Evolutionary conservation across 1,140 invertebrate genomes (phyloP).

Genomic region (Drosophila pseudoobscura): DNA sequence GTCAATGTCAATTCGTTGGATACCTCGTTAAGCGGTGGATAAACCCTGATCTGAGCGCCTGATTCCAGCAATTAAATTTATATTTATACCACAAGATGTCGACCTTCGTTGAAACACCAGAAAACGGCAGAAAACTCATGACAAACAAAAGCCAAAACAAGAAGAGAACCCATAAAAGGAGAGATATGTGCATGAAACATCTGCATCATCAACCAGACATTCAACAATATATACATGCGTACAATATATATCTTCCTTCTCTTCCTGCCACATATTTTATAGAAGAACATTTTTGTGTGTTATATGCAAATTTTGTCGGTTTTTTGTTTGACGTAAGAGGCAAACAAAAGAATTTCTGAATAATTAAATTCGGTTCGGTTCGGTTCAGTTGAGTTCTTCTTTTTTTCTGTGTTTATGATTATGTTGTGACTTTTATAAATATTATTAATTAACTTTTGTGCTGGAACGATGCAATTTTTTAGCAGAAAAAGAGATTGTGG

Average conservation of each 20-base stretch:
- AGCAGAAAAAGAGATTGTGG: too few relatives aligned
- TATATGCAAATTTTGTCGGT: conserved; percentile 33
- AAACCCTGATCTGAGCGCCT: conserved; percentile 5
- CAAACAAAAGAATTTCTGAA: conserved; percentile 53
- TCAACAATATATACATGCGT: not conserved
- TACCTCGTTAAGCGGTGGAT: not conserved
- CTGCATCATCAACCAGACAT: conserved; percentile 2
- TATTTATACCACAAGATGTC: conserved; percentile 5
- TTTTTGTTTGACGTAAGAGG: too few relatives aligned
- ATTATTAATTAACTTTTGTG: conserved; percentile 13
- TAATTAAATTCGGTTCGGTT: conserved; percentile 39
- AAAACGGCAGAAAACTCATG: too few relatives aligned
- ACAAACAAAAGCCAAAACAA: not conserved
- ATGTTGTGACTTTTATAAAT: conserved; percentile 38
- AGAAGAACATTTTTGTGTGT: conserved; percentile 28
- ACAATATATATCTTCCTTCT: not conserved
- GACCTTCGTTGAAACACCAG: conserved; percentile 7
- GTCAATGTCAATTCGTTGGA: conserved; percentile 51
- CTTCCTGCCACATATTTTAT: conserved; percentile 30
- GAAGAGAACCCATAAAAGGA: not conserved
- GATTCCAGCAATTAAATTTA: conserved; percentile 35
- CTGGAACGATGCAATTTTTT: too few relatives aligned
- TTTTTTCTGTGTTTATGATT: conserved; percentile 27
- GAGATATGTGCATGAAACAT: conserved; percentile 1
- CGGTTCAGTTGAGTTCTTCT: not conserved